phyloP scores from a whole-genome alignment of 2,113 vertebrate species.

The Phrynosoma blainvillii region DNA sequence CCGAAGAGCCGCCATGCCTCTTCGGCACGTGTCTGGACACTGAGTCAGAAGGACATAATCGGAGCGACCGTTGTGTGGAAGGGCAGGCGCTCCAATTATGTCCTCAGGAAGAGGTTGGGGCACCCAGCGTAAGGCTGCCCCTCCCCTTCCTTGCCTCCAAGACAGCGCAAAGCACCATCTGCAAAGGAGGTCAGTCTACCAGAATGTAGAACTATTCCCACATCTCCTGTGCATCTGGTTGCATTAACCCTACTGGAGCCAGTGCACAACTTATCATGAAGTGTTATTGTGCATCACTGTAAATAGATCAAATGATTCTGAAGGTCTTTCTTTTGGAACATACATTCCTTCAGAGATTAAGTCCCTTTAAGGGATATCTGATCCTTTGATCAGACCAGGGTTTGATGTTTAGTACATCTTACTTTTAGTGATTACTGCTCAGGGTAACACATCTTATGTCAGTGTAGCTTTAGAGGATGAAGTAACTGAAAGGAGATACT shows the following conservation, averaged over 20 bases:
- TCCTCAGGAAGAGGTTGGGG: no score
- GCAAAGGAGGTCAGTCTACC: background rate
- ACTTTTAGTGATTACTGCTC: background rate
- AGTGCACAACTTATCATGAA: background rate
- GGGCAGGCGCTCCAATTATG: no score
- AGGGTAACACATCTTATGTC: background rate
- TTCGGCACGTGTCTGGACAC: no score
- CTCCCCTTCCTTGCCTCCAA: no score
- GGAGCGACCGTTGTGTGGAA: no score
- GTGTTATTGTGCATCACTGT: background rate
- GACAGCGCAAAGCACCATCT: no score
- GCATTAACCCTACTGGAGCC: background rate
- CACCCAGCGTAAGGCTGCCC: no score
- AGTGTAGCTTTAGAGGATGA: background rate
- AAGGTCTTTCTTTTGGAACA: background rate
- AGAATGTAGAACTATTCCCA: background rate
- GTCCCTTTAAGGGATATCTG: background rate
- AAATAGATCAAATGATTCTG: background rate
- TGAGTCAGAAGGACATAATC: no score
- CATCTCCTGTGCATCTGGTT: background rate
- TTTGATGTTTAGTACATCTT: background rate
- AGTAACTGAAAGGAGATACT: background rate
- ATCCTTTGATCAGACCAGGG: background rate
- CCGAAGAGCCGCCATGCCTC: no score
- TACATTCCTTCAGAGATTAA: background rate